Conservation (phyloP, 2,888 invertebrate genomes). For the Pseudolycoriella hygida region DNA sequence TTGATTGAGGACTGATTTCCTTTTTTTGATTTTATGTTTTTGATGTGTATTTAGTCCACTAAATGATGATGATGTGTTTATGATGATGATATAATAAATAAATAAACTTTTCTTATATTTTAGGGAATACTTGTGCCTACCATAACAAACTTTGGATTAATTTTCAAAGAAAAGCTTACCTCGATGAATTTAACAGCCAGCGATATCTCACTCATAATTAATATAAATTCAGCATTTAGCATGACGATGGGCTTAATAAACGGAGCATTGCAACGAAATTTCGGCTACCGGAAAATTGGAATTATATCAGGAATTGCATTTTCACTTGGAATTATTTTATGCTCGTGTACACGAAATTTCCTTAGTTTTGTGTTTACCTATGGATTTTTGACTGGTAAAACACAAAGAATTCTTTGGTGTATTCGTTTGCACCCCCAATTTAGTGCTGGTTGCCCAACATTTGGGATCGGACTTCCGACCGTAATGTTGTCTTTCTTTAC, state of each 20-base stretch:
- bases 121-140: conserved; percentile 34
- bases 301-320: conserved; percentile 35
- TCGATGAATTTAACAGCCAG: conserved; percentile 38
- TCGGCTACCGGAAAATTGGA: conserved; percentile 47
- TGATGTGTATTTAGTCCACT: too few species aligned
- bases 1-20: too few species aligned
- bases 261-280: conserved; percentile 40
- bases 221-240: conserved; percentile 46
- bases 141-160: conserved; percentile 45
- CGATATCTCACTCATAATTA: conserved; percentile 43
- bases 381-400: conserved; percentile 50
- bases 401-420: too few species aligned
- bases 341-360: conserved; percentile 37
- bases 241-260: conserved; percentile 47
- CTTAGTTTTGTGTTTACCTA: conserved; percentile 42
- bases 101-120: conserved; percentile 12
- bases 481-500: too few species aligned
- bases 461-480: too few species aligned
- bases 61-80: too few species aligned
- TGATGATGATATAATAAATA: too few species aligned
- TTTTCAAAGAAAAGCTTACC: conserved; percentile 43
- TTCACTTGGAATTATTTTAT: conserved; percentile 38
- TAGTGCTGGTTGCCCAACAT: too few species aligned
- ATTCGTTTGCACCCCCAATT: too few species aligned
- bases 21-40: too few species aligned